Evolutionary conservation across 1,140 invertebrate species (phyloP).

Genomic region (Bombus picipes): DNA sequence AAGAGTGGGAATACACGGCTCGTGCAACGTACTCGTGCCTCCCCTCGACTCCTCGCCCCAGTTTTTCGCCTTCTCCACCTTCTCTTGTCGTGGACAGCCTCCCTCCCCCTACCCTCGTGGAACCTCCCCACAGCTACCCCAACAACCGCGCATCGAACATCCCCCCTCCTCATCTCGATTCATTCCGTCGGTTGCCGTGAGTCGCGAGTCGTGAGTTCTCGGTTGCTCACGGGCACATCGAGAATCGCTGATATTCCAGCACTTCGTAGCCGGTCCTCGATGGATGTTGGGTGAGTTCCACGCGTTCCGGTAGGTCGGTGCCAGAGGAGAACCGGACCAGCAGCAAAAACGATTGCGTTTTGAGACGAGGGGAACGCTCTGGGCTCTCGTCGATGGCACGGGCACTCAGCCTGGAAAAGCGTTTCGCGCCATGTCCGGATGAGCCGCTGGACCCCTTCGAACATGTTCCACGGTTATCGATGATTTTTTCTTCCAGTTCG

Average conservation of each 20-base stretch:
- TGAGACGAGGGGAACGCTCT: constrained; percentile 44
- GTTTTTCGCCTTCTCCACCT: neutral
- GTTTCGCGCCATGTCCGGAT: neutral
- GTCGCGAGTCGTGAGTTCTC: neutral
- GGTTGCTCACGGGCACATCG: neutral
- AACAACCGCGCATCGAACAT: too few relatives aligned
- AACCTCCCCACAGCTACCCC: neutral
- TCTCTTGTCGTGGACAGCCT: neutral
- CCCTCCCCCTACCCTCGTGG: neutral
- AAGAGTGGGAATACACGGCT: neutral
- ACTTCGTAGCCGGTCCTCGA: constrained; percentile 61
- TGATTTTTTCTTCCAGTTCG: neutral
- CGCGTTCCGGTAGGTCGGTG: constrained; percentile 68
- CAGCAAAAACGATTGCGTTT: constrained; percentile 66
- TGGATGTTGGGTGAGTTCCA: constrained; percentile 53
- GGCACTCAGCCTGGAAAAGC: constrained; percentile 15
- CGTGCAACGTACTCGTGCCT: neutral
- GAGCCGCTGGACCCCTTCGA: neutral
- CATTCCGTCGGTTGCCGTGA: neutral
- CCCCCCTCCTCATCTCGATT: neutral
- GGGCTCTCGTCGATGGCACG: neutral
- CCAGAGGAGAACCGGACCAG: constrained; percentile 61
- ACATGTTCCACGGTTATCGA: neutral
- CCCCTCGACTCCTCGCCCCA: neutral
- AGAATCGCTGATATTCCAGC: constrained; percentile 44